These are phyloP conservation scores for Rhinatrema bivittatum DNA, from an alignment of 2,797 vertebrate genomes.

Conservation along the genomic window DNA sequence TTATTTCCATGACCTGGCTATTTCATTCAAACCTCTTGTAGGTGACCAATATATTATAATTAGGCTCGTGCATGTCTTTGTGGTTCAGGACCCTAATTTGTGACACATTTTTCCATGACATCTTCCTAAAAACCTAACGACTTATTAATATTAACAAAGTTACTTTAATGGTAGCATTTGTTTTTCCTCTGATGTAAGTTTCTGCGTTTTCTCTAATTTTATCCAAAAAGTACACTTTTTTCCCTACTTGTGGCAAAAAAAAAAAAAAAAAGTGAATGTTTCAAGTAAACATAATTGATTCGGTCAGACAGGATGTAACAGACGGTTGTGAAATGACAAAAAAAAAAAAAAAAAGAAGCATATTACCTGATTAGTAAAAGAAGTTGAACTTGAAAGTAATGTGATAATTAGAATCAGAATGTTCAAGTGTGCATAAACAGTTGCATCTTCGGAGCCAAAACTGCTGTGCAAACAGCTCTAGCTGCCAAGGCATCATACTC, in stretches of 20 bases:
- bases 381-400: neutral
- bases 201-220: slow-evolving; percentile 6
- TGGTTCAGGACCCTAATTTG: neutral
- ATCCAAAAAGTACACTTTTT: slow-evolving; percentile 6
- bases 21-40: too few relatives aligned
- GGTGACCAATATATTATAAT: neutral
- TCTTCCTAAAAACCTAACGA: neutral
- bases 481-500: too few relatives aligned
- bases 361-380: neutral
- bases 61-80: neutral
- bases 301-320: slow-evolving; percentile 27
- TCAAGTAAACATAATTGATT: slow-evolving; percentile 29
- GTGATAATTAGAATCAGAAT: neutral
- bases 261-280: slow-evolving; percentile 22
- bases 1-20: too few relatives aligned
- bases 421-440: neutral
- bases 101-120: neutral
- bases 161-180: neutral
- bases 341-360: neutral
- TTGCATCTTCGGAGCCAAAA: neutral
- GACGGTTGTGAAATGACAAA: slow-evolving; percentile 13
- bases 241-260: slow-evolving; percentile 10
- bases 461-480: too few relatives aligned
- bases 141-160: neutral
- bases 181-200: neutral